Evolutionary conservation across 2,113 vertebrate species (phyloP).

Genomic region (Anser brachyrhynchus): DNA sequence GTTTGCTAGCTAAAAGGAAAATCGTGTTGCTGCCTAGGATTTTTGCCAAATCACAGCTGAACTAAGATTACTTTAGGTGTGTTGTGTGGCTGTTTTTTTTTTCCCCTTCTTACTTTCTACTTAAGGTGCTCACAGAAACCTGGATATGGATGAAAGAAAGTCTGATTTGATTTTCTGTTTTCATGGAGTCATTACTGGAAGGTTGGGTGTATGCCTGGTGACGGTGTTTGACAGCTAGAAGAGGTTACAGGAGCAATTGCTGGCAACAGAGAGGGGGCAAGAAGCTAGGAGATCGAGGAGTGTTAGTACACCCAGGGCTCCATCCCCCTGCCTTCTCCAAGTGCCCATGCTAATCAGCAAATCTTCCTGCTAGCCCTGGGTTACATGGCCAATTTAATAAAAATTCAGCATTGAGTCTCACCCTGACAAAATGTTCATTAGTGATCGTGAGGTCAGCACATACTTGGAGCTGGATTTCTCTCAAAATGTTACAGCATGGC

Average conservation of each 20-base stretch:
- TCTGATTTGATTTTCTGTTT: neutral
- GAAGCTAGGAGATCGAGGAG: neutral
- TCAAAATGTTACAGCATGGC: neutral
- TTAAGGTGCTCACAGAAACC: rapidly evolving
- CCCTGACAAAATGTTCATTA: neutral
- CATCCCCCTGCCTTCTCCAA: neutral
- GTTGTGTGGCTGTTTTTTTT: neutral
- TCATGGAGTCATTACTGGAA: neutral
- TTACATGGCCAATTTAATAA: neutral
- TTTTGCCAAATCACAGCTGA: constrained; percentile 5
- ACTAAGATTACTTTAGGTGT: constrained; percentile 14
- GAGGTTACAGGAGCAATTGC: neutral
- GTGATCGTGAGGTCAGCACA: neutral
- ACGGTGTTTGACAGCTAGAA: too few relatives aligned
- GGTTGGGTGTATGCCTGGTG: neutral
- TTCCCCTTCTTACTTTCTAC: neutral
- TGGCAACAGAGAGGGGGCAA: neutral
- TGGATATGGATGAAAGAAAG: neutral
- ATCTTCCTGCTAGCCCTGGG: neutral
- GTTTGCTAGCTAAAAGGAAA: constrained; percentile 20
- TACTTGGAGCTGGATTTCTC: neutral
- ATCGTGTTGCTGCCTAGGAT: neutral
- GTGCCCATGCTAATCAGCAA: neutral
- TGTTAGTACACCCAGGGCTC: neutral
- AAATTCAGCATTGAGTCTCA: neutral